Conservation (phyloP, 2,888 invertebrate genomes). For the Rotaria sp. region DNA sequence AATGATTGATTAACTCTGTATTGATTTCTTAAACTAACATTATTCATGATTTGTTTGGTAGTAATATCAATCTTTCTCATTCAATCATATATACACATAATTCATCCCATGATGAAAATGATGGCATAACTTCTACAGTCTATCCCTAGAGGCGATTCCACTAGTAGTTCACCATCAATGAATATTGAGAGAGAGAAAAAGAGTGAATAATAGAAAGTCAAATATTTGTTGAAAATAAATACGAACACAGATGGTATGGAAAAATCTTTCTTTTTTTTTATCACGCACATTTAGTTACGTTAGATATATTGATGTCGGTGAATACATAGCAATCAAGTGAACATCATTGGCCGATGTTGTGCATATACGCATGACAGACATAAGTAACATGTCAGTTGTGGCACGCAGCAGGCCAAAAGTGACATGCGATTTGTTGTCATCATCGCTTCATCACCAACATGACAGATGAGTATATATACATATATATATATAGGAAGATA, state of each 20-base stretch:
- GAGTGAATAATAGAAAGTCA: neutral
- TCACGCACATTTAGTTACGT: neutral
- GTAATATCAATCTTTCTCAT: neutral
- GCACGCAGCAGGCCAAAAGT: neutral
- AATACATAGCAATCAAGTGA: neutral
- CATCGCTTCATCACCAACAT: neutral
- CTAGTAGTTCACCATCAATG: neutral
- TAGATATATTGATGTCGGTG: neutral
- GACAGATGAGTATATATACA: neutral
- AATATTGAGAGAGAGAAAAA: neutral
- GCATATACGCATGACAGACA: neutral
- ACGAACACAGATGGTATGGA: neutral
- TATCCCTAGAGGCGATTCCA: neutral
- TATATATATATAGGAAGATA: neutral
- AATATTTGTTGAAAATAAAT: conserved; percentile 5
- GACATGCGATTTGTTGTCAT: neutral
- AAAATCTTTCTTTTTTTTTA: neutral
- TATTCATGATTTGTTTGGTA: neutral
- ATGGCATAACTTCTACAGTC: neutral
- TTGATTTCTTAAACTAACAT: neutral
- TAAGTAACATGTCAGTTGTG: neutral
- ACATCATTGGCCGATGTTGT: neutral
- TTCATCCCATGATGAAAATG: neutral
- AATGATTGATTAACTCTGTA: neutral
- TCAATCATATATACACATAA: neutral